Base-by-base conservation (phyloP, 1,140 invertebrate genomes). In the Pogonomyrmex barbatus region DNA sequence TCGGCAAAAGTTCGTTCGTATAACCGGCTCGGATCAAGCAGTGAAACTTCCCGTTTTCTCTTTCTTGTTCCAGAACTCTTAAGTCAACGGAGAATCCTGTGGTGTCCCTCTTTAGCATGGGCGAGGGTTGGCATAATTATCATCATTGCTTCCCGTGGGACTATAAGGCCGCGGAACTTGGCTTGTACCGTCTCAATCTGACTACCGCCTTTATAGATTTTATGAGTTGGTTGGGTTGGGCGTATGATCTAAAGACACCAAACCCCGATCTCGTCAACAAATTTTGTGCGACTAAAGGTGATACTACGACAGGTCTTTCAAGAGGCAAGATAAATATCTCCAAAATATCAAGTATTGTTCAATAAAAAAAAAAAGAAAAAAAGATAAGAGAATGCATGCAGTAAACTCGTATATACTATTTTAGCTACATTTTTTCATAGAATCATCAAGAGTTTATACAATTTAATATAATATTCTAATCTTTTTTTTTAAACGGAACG, bases 141-240 rank as follows among this genome's bases (percentile, higher is more conserved):
- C 97, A 97, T 91, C 97, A 97, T 91, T 95, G 96, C 3, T 97
- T 97, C 92, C 97, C 97, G 0, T 96, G 96, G 91, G 97, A 97
- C 93, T 96, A 96, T 89, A 95, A 96, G 83, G 94, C 96, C 14
- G 92, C 95, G 14, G 96, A 96, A 77, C 91, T 96, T 6, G 95
- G 96, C 14, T 86, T 87, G 60, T 96, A 95, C 92, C 92, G 94
- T 50, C 92, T 96, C 33, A 97, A 97, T 91, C 84, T 95, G 2
- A 96, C 96, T 6, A 96, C 96, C 6, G 90, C 93, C 4, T 96
- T 97, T 86, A 96, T 97, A 90, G 96, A 97, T 86, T 89, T 95
- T 30, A 96, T 96, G 94, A 95, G 95, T 5, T 90, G 87, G 62
- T 71, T 97, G 14, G 97, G 97, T 8, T 94, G 94, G 70, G 97